Conservation (phyloP, 2,888 invertebrate species). For the Dendrolimus pini region DNA sequence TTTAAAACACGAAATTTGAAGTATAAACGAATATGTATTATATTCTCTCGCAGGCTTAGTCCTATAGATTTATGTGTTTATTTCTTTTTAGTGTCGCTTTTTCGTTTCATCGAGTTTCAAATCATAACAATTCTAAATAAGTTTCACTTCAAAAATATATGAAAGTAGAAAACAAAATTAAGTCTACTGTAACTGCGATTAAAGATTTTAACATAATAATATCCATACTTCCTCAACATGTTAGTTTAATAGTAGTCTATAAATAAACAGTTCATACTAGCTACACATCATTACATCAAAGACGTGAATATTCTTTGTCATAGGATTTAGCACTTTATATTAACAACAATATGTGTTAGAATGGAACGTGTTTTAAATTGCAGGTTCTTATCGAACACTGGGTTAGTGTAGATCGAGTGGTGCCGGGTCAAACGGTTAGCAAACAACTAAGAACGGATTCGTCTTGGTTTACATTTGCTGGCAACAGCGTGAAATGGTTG, state of each 20-base stretch:
- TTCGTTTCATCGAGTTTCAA: too few species aligned
- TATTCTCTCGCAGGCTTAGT: too few species aligned
- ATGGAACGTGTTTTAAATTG: constrained; percentile 23
- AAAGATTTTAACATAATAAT: too few species aligned
- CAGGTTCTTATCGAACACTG: constrained; percentile 28
- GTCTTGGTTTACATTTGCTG: constrained; percentile 52
- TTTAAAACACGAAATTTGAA: too few species aligned
- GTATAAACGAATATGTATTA: too few species aligned
- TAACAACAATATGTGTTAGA: constrained; percentile 37
- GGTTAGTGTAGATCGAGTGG: constrained; percentile 66
- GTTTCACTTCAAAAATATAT: too few species aligned
- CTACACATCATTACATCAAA: constrained; percentile 69
- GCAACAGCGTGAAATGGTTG: constrained; percentile 52
- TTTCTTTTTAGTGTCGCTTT: too few species aligned
- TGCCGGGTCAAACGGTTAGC: constrained; percentile 67
- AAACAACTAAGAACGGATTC: constrained; percentile 54
- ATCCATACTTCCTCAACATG: too few species aligned
- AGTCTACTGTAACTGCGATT: too few species aligned
- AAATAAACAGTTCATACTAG: constrained; percentile 73
- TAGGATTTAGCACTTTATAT: constrained; percentile 50
- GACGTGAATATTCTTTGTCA: constrained; percentile 50
- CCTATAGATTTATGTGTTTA: too few species aligned
- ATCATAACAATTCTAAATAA: too few species aligned
- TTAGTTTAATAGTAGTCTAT: constrained; percentile 26
- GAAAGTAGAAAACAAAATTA: too few species aligned